These are phyloP conservation scores for Crotalus horridus DNA, from an alignment of 2,113 vertebrate species.

Conservation along the genomic window DNA sequence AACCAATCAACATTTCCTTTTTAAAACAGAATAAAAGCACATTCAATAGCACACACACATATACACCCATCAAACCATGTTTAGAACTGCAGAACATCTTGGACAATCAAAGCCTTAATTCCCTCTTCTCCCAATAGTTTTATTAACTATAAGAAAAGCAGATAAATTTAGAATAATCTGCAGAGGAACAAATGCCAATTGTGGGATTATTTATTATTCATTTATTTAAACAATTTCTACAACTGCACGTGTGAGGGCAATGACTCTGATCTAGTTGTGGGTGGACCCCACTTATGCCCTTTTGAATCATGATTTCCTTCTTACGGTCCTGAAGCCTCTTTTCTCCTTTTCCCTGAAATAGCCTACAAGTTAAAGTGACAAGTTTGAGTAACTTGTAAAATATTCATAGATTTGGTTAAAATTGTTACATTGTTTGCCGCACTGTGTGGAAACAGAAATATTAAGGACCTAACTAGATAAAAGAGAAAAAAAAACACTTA, in stretches of 20 bases:
- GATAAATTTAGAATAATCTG: no score
- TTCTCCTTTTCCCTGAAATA: neutral
- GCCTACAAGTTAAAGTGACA: neutral
- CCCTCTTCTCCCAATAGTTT: no score
- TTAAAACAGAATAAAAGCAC: no score
- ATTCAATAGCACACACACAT: no score
- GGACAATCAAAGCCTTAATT: neutral
- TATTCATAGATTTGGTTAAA: neutral
- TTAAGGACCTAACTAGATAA: neutral
- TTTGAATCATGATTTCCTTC: neutral
- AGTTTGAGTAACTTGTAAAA: neutral
- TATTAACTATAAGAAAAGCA: no score
- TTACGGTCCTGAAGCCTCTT: neutral
- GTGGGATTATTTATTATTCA: no score
- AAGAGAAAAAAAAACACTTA: neutral
- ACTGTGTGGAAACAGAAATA: conserved; percentile 35
- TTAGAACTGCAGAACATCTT: neutral
- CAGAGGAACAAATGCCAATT: no score
- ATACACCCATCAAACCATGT: neutral
- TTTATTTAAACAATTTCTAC: no score
- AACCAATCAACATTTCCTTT: neutral
- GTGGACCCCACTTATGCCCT: neutral
- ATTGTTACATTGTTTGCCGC: neutral
- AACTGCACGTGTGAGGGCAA: no score
- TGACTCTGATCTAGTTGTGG: neutral